Evolutionary conservation across 1,140 invertebrate genomes (phyloP).

Genomic region (Cyrtorhinus lividipennis): DNA sequence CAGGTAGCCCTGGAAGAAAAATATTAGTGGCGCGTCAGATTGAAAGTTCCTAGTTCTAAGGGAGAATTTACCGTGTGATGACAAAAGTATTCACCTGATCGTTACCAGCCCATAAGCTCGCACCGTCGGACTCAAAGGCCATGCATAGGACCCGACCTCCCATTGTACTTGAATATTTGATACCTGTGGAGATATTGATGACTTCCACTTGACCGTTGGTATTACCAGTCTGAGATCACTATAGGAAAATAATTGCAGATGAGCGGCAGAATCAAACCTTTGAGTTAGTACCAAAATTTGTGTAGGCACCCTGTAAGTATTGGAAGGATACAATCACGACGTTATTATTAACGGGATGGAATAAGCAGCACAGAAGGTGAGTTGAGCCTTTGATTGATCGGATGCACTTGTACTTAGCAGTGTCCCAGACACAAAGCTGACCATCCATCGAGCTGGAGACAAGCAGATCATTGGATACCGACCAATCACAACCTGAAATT

Average conservation of each 20-base stretch:
- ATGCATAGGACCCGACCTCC: slow-evolving; percentile 58
- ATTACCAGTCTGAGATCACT: slow-evolving; percentile 72
- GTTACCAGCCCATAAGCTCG: slow-evolving; percentile 70
- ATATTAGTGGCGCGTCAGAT: too few species aligned
- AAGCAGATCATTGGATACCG: slow-evolving; percentile 68
- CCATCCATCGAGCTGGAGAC: slow-evolving; percentile 63
- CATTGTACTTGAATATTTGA: slow-evolving; percentile 56
- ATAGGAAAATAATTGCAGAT: too few species aligned
- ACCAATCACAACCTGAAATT: slow-evolving; percentile 85
- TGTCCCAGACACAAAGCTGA: slow-evolving; percentile 60
- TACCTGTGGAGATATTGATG: slow-evolving; percentile 75
- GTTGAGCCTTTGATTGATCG: slow-evolving; percentile 41
- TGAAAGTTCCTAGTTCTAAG: too few species aligned
- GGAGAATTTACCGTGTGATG: too few species aligned
- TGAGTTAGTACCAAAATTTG: neutral
- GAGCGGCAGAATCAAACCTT: neutral
- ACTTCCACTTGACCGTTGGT: slow-evolving; percentile 58
- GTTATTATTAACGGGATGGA: slow-evolving; percentile 79
- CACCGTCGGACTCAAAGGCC: slow-evolving; percentile 61
- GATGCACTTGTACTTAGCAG: slow-evolving; percentile 41
- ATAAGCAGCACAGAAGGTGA: slow-evolving; percentile 56
- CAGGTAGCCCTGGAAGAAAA: slow-evolving; percentile 48
- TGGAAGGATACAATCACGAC: slow-evolving; percentile 62
- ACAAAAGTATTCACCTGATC: slow-evolving; percentile 60
- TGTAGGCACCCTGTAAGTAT: neutral